These are phyloP conservation scores for Tinea trinotella DNA, from an alignment of 2,888 invertebrate species.

Conservation along the genomic window DNA sequence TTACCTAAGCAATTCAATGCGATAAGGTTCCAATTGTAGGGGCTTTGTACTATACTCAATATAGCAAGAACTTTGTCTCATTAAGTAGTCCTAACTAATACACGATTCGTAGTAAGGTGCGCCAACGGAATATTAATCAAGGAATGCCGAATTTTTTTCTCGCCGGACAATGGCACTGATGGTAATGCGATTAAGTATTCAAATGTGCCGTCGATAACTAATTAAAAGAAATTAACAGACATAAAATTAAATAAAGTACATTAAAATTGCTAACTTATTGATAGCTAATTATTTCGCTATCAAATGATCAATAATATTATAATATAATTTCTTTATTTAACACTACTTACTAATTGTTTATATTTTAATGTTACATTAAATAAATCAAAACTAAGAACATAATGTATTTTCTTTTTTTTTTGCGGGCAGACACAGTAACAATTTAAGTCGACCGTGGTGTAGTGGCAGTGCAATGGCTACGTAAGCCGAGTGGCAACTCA, in stretches of 20 bases:
- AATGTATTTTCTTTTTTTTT: too few species aligned
- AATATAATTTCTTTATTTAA: too few species aligned
- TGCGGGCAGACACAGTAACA: too few species aligned
- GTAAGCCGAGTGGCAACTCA: too few species aligned
- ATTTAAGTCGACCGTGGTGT: too few species aligned
- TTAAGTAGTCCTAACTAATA: slow-evolving; percentile 2
- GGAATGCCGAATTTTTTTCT: slow-evolving; percentile 1
- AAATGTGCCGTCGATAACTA: slow-evolving; percentile 5
- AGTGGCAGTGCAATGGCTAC: too few species aligned
- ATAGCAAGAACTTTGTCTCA: not conserved
- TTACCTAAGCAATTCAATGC: not conserved
- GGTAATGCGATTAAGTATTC: not conserved
- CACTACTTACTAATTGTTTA: too few species aligned
- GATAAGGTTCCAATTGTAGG: not conserved
- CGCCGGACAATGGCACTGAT: not conserved
- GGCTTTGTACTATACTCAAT: not conserved
- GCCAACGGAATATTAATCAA: slow-evolving; percentile 2
- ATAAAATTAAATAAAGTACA: not conserved
- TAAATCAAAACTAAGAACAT: too few species aligned
- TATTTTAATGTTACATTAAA: too few species aligned
- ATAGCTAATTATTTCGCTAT: not conserved
- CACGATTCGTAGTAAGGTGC: slow-evolving; percentile 9
- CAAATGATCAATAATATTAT: too few species aligned
- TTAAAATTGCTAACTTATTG: not conserved
- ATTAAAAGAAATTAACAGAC: not conserved